A percentile compares a stretch with the other conserved stretches of the same genome.
Conservation (phyloP, 2,888 invertebrate species). For the Cristatella mucedo region DNA sequence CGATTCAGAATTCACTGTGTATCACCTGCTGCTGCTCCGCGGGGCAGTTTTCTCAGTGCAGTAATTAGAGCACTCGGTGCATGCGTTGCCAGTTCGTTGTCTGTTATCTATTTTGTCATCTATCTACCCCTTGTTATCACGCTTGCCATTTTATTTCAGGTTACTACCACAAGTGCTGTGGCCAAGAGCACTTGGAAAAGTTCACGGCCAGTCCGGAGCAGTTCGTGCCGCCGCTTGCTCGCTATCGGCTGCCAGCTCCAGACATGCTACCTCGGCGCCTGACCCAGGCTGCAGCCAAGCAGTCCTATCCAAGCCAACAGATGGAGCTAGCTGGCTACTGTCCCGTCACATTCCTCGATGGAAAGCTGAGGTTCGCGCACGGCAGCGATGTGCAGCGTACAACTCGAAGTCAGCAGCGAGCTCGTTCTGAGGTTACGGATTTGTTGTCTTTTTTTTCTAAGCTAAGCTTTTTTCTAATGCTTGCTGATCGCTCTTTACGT, state of each 20-base stretch:
- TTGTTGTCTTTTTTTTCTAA: too few relatives aligned
- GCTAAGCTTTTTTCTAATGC: too few relatives aligned
- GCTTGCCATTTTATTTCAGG: constrained; percentile 21
- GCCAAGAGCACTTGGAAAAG: constrained; percentile 22
- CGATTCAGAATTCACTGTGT: too few relatives aligned
- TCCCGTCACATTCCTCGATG: constrained; percentile 36
- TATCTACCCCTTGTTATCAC: too few relatives aligned
- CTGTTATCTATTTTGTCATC: too few relatives aligned
- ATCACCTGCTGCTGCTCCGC: too few relatives aligned
- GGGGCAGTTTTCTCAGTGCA: too few relatives aligned
- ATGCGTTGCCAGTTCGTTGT: too few relatives aligned
- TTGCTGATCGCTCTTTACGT: neutral
- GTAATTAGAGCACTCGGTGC: too few relatives aligned
- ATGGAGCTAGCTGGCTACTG: constrained; percentile 35
- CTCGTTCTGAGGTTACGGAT: too few relatives aligned
- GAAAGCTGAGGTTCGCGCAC: constrained; percentile 29
- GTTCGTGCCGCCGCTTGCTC: constrained; percentile 32
- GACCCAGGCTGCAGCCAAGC: constrained; percentile 19
- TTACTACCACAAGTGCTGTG: constrained; percentile 36
- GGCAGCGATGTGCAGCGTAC: too few relatives aligned
- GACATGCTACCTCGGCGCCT: constrained; percentile 26
- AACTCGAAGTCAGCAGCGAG: too few relatives aligned
- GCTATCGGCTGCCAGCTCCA: constrained; percentile 25
- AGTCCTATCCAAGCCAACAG: constrained; percentile 20
- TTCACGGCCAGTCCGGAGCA: constrained; percentile 31